Conservation (phyloP, 2,113 vertebrate genomes). For the Dasyurus viverrinus region DNA sequence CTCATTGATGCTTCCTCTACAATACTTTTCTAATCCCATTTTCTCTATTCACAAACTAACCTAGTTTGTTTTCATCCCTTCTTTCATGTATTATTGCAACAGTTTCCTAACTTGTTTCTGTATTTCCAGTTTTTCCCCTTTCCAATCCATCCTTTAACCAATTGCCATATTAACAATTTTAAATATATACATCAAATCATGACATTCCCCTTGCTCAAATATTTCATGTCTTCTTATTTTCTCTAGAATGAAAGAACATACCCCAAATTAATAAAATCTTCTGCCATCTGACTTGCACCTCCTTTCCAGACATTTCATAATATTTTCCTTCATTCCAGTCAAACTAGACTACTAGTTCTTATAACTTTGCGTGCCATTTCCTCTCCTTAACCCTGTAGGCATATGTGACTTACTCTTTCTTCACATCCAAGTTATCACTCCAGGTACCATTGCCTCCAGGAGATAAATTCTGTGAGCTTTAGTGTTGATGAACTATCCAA, state of each 20-base stretch:
- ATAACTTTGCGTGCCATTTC: not conserved
- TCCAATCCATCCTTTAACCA: not conserved
- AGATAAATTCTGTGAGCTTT: not conserved
- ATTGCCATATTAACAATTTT: not conserved
- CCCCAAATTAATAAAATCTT: not conserved
- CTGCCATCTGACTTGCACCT: not conserved
- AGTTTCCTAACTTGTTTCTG: not conserved
- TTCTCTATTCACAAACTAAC: not conserved
- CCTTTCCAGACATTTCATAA: not conserved
- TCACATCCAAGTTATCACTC: not conserved
- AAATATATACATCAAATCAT: not conserved
- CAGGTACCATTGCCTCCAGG: not conserved
- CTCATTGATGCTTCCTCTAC: not conserved
- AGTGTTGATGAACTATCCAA: not conserved
- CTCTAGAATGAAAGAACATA: not conserved
- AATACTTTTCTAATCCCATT: not conserved
- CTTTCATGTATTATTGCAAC: not conserved
- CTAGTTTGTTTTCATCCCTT: not conserved
- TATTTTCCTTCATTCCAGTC: not conserved
- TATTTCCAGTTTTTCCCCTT: not conserved
- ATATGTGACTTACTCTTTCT: not conserved
- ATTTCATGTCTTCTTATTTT: not conserved
- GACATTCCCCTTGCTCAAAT: not conserved
- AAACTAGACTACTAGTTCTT: not conserved
- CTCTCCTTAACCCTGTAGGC: not conserved